phyloP scores from a whole-genome alignment of 2,797 vertebrate species.

The Onychomys torridus region DNA sequence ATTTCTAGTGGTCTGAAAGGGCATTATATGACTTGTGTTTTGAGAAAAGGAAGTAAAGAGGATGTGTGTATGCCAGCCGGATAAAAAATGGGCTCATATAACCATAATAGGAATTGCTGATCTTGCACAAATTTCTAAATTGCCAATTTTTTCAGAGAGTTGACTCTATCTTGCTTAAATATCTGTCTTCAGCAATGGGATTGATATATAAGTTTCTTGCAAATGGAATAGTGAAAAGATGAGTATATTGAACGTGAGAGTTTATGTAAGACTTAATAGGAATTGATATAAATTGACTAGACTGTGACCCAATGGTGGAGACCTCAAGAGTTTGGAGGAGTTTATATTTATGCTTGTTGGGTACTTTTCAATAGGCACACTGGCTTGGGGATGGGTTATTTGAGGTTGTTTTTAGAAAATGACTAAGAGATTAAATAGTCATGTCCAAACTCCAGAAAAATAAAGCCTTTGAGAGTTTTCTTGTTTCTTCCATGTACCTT shows the following conservation, averaged over 20 bases:
- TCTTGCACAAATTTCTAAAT: neutral
- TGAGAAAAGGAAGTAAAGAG: neutral
- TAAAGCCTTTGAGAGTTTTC: constrained; percentile 20
- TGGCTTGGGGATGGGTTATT: neutral
- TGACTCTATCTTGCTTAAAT: neutral
- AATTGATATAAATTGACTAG: neutral
- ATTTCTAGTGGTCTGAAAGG: neutral
- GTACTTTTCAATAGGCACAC: neutral
- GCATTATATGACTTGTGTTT: constrained; percentile 33
- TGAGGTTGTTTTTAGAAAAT: constrained; percentile 30
- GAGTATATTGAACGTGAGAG: neutral
- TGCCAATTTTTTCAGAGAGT: neutral
- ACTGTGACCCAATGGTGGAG: neutral
- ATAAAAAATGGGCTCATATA: neutral
- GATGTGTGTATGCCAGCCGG: neutral
- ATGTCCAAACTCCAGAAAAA: constrained; percentile 16
- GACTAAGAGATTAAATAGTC: constrained; percentile 21
- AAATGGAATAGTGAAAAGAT: constrained; percentile 7
- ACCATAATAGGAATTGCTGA: neutral
- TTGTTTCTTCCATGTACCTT: constrained; percentile 17
- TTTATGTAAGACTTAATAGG: neutral
- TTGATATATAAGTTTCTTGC: neutral
- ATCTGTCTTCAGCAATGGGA: neutral
- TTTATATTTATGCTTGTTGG: constrained; percentile 38
- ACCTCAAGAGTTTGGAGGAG: neutral